phyloP scores from a whole-genome alignment of 2,888 invertebrate genomes.

The Eupithecia pulchellata region DNA sequence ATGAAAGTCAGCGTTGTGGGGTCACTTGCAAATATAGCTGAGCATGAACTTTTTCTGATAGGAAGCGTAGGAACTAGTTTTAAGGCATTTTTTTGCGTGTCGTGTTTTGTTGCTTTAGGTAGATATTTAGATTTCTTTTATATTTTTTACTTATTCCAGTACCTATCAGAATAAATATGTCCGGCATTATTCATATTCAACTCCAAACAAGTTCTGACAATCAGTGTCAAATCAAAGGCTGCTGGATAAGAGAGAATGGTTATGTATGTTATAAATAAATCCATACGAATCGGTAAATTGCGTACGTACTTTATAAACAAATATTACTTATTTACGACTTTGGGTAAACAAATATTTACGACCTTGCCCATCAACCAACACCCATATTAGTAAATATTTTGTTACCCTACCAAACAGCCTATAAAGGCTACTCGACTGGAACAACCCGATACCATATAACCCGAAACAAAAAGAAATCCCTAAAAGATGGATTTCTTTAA shows the following conservation, averaged over 20 bases:
- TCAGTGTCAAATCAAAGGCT: not conserved
- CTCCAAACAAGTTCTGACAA: not conserved
- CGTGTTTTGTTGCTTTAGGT: too few species aligned
- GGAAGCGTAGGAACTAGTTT: too few species aligned
- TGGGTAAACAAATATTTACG: not conserved
- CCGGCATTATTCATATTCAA: too few species aligned
- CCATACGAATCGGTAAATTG: not conserved
- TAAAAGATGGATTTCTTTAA: constrained; percentile 42
- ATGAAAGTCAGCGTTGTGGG: too few species aligned
- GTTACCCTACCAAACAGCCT: constrained; percentile 47
- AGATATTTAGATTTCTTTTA: too few species aligned
- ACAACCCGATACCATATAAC: constrained; percentile 59
- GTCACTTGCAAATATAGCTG: too few species aligned
- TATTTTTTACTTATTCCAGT: too few species aligned
- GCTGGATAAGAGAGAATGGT: not conserved
- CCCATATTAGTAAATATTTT: constrained; percentile 16
- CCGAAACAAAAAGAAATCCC: constrained; percentile 51
- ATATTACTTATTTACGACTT: too few species aligned
- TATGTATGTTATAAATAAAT: not conserved
- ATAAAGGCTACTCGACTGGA: constrained; percentile 61
- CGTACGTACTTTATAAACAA: not conserved
- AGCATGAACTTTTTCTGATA: too few species aligned
- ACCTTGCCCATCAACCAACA: not conserved
- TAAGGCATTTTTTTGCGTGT: too few species aligned
- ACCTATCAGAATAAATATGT: too few species aligned